Base-by-base conservation (phyloP, 2,888 invertebrate genomes). In the Dolomedes plantarius region DNA sequence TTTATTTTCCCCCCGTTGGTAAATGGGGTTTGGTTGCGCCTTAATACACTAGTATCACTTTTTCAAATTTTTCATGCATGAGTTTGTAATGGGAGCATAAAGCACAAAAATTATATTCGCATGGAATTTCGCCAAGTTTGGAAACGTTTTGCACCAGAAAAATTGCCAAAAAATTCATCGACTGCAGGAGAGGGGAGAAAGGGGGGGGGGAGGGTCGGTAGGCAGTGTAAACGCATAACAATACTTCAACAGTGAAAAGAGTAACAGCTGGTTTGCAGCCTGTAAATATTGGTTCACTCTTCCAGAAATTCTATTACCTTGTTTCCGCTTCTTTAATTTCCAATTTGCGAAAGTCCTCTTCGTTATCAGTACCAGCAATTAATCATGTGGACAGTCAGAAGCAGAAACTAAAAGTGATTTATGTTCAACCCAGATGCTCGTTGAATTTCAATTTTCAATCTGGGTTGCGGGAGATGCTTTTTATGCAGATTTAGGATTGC, bases 251-350 rank as follows among this genome's bases (percentile, higher is more conserved):
- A 46, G 7, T 46, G 7, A 46, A 46, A 46, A 6, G 46, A 16
- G 46, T 16, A 46, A 46, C 16, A 13, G 7, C 7, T 46, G 16
- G 46, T 46, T 46, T 46, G 16, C 46, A 16, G 46, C 1, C 11
- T 46, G 46, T 16, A 46, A 6, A 46, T 46, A 46, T 46, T 46
- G 46, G 46, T 46, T 13, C 46, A 46, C 16, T 46, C 11, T 46
- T 46, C 46, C 46, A 6, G 46, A 46, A 46, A 46, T 46, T 46
- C 46, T 46, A 46, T 46, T 46, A 46, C 46, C 7, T 46, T 13
- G 46, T 46, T 46, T 46, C 46, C 46, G 46, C 46, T 46, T 46
- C 46, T 46, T 46, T 46, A 46, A 46, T 46, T 46, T 46, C 11
- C 46, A 46, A 46, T 46, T 46, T 46, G 16, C 46, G 16, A 46